A percentile compares a stretch with the other conserved stretches of the same genome.
These are phyloP conservation scores for Limonius californicus DNA, from an alignment of 1,140 invertebrate species.

Conservation along the genomic window DNA sequence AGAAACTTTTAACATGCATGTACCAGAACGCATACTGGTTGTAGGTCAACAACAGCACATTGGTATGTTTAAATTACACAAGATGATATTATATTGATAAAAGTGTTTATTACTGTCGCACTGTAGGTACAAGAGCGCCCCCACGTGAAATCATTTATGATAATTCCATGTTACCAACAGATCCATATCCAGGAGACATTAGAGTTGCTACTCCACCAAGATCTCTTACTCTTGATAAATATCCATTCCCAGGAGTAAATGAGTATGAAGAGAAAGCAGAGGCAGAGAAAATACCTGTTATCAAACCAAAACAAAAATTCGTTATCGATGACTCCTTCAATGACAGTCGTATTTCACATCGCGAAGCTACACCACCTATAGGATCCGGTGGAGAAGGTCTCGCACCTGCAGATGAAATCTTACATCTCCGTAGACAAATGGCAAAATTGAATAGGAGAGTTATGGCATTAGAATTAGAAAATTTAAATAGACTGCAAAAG, in stretches of 20 bases:
- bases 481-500: conserved; percentile 71
- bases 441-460: conserved; percentile 81
- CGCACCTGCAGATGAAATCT: conserved; percentile 71
- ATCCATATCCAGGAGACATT: conserved; percentile 55
- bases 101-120: too few species aligned
- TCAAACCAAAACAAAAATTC: conserved; percentile 30
- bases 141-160: conserved; percentile 81
- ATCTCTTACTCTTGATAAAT: conserved; percentile 75
- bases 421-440: conserved; percentile 76
- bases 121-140: conserved; percentile 67
- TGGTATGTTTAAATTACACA: conserved; percentile 45
- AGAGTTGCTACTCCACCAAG: conserved; percentile 77
- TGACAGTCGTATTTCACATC: neutral
- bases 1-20: conserved; percentile 82
- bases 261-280: conserved; percentile 50
- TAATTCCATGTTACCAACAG: conserved; percentile 70
- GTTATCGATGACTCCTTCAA: conserved; percentile 12
- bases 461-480: conserved; percentile 78
- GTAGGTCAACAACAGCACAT: conserved; percentile 79
- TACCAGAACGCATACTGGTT: conserved; percentile 86
- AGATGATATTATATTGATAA: neutral
- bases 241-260: conserved; percentile 72
- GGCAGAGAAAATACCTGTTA: conserved; percentile 31
- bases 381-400: conserved; percentile 51
- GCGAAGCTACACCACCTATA: conserved; percentile 38